These are phyloP conservation scores for Ctenosaura bakeri DNA, from an alignment of 2,797 vertebrate genomes.

Conservation along the genomic window DNA sequence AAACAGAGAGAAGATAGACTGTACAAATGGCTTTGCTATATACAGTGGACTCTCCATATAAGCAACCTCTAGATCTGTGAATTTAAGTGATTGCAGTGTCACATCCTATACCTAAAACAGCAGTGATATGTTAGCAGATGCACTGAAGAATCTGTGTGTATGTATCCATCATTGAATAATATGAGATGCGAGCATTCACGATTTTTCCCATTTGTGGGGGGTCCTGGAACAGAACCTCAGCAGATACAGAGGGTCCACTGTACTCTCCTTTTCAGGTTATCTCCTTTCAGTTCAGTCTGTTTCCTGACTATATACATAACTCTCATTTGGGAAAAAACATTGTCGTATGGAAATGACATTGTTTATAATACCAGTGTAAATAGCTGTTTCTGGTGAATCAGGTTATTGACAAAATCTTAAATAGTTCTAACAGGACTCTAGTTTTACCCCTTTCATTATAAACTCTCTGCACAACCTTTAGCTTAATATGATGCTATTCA, in stretches of 20 bases:
- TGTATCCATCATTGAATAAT: no score
- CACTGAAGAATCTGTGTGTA: no score
- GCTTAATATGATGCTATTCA: neutral
- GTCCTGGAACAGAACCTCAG: no score
- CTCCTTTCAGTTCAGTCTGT: neutral
- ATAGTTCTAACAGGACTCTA: neutral
- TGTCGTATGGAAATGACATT: neutral
- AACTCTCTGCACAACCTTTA: neutral
- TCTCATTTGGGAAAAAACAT: neutral
- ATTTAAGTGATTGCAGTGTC: no score
- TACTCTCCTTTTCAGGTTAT: neutral
- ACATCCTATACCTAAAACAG: no score
- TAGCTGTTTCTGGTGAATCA: neutral
- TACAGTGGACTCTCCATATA: no score
- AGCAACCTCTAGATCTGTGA: no score
- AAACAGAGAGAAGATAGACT: constrained; percentile 5
- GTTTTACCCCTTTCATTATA: neutral
- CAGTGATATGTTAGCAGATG: no score
- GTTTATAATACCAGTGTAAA: neutral
- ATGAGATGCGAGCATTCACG: no score
- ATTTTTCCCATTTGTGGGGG: no score
- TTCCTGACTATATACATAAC: neutral
- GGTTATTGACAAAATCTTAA: neutral
- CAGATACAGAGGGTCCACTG: no score
- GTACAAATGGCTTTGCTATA: constrained; percentile 13